These are phyloP conservation scores for Nothocercus julius DNA, from an alignment of 2,113 vertebrate species.

Conservation along the genomic window DNA sequence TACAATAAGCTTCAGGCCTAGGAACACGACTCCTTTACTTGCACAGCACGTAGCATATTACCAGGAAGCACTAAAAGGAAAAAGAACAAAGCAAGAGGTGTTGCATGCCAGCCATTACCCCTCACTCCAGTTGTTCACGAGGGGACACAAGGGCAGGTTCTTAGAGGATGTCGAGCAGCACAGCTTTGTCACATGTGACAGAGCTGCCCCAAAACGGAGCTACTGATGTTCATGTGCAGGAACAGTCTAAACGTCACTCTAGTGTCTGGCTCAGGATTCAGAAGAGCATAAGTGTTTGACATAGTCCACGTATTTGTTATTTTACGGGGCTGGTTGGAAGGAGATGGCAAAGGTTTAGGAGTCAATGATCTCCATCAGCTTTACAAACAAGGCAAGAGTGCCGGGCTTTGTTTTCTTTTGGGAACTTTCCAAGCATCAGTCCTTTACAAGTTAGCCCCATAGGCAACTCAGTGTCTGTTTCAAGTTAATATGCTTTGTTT, in stretches of 20 bases:
- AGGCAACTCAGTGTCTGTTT: conserved; percentile 48
- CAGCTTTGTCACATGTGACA: neutral
- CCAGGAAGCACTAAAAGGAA: neutral
- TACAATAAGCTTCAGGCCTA: neutral
- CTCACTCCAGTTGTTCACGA: neutral
- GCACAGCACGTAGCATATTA: neutral
- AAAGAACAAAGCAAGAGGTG: neutral
- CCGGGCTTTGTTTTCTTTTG: conserved; percentile 65
- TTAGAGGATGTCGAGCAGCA: neutral
- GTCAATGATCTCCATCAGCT: conserved; percentile 60
- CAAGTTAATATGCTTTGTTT: conserved; percentile 67
- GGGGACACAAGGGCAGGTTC: neutral
- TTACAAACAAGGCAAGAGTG: conserved; percentile 56
- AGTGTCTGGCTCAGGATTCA: conserved; percentile 9
- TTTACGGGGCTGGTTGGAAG: conserved; percentile 33
- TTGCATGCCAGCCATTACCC: neutral
- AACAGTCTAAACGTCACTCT: conserved; percentile 11
- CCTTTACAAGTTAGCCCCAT: conserved; percentile 35
- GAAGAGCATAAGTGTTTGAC: conserved; percentile 45
- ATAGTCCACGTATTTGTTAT: conserved; percentile 46
- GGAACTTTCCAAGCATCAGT: conserved; percentile 49
- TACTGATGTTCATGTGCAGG: neutral
- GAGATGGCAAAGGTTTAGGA: conserved; percentile 66
- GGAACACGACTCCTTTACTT: neutral
- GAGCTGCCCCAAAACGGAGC: neutral